Conservation (phyloP, 2,888 invertebrate species). For the Seira ritae region DNA sequence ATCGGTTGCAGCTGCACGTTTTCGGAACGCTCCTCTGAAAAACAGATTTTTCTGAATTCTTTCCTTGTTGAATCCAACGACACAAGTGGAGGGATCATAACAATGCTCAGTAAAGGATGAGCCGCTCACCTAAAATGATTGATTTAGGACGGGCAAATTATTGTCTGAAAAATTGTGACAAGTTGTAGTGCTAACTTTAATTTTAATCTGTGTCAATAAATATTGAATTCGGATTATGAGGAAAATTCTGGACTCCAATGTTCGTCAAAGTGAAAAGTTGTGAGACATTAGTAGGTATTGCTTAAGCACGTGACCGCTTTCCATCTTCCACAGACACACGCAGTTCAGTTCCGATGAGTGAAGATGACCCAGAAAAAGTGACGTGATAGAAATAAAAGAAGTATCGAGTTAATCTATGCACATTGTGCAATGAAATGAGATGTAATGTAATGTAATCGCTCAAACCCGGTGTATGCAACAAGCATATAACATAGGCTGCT, state of each 20-base stretch:
- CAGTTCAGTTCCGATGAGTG: not conserved
- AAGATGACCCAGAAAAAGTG: not conserved
- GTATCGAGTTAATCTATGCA: too few species aligned
- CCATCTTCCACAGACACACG: too few species aligned
- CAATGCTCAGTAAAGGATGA: not conserved
- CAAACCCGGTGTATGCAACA: not conserved
- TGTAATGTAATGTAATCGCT: not conserved
- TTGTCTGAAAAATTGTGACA: not conserved
- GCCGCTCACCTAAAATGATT: not conserved
- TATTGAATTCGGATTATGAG: not conserved
- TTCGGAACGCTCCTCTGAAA: not conserved
- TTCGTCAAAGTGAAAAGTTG: not conserved
- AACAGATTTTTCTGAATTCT: not conserved
- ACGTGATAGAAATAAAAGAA: not conserved
- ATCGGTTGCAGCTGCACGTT: not conserved
- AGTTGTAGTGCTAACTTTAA: not conserved
- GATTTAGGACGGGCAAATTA: not conserved
- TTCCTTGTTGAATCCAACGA: too few species aligned
- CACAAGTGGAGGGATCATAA: not conserved
- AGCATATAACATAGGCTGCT: not conserved
- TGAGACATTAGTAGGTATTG: not conserved
- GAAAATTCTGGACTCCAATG: not conserved
- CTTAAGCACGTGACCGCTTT: not conserved
- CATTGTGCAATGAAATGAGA: not conserved
- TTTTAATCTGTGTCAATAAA: not conserved